Conservation (phyloP, 1,140 invertebrate genomes). For the Brachionus rotundiformis region DNA sequence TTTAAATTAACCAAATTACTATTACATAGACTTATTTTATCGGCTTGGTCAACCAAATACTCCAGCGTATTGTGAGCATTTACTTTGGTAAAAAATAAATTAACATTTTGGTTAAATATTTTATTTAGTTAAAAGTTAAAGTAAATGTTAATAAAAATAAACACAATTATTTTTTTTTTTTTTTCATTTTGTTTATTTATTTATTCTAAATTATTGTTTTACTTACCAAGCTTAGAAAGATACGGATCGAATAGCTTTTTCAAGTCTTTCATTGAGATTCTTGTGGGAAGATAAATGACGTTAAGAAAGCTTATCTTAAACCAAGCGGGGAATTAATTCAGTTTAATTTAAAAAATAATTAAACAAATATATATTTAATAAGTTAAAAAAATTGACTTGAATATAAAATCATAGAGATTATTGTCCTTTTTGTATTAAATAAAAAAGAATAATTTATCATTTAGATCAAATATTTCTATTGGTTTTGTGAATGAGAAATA, state of each 20-base stretch:
- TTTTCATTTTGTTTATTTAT: neutral
- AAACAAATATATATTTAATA: too few species aligned
- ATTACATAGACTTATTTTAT: neutral
- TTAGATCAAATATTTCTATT: too few species aligned
- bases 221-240: neutral
- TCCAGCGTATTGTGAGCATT: neutral
- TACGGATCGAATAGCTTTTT: neutral
- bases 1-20: constrained; percentile 49
- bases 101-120: neutral
- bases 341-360: too few species aligned
- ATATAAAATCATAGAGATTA: too few species aligned
- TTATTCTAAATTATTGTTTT: too few species aligned
- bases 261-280: neutral
- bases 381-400: too few species aligned
- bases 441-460: too few species aligned
- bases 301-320: neutral
- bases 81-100: neutral
- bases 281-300: constrained; percentile 1
- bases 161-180: neutral
- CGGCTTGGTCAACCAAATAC: constrained; percentile 2
- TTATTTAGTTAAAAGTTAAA: neutral
- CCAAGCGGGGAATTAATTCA: neutral
- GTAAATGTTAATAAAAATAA: neutral
- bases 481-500: too few species aligned
- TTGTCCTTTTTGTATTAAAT: too few species aligned